Evolutionary conservation across 2,113 vertebrate genomes (phyloP).

Genomic region (Cheirogaleus medius): DNA sequence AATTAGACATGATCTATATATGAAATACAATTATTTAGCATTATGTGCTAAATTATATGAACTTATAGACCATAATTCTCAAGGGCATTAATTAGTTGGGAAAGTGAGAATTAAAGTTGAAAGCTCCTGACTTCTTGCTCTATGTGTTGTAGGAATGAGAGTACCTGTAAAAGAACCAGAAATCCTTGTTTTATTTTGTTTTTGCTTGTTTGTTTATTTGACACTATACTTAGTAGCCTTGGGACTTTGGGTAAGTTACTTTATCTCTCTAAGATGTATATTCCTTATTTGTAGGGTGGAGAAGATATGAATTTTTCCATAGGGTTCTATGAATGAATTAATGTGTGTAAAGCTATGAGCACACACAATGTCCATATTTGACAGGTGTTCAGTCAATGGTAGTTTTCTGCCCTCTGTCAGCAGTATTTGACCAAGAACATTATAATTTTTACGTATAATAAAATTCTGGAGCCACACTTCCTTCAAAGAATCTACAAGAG

Average conservation of each 20-base stretch:
- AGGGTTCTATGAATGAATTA: background rate
- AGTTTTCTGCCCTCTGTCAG: background rate
- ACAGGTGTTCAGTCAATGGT: background rate
- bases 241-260: background rate
- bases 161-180: background rate
- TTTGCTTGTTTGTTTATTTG: background rate
- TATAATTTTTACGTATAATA: background rate
- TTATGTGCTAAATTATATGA: background rate
- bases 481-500: constrained; percentile 11
- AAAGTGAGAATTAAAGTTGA: background rate
- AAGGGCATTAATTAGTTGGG: background rate
- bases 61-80: background rate
- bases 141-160: background rate
- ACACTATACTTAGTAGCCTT: background rate
- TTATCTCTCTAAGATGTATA: background rate
- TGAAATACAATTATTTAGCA: background rate
- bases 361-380: background rate
- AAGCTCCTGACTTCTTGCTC: background rate
- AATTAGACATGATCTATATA: background rate
- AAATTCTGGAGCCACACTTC: background rate
- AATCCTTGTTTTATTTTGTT: background rate
- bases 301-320: background rate
- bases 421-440: background rate
- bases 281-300: constrained; percentile 20
- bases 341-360: background rate